Evolutionary conservation across 2,113 vertebrate genomes (phyloP).

Genomic region (Hemiscyllium ocellatum): DNA sequence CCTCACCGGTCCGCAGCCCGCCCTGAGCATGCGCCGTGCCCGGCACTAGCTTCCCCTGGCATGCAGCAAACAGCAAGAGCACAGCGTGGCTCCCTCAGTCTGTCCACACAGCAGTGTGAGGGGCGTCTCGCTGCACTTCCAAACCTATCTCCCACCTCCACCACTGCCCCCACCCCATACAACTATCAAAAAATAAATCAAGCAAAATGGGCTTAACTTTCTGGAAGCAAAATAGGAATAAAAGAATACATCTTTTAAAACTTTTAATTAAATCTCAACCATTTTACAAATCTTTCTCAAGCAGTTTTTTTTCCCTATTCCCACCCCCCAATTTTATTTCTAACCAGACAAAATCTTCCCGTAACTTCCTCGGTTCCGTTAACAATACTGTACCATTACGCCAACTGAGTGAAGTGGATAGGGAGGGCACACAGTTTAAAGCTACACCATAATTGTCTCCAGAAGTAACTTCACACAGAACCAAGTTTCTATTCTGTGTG

Average conservation of each 20-base stretch:
- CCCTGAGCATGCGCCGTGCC: neutral
- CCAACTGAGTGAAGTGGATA: neutral
- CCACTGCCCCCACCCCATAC: too few species aligned
- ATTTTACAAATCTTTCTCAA: neutral
- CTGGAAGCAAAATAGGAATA: neutral
- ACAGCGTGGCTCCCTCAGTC: neutral
- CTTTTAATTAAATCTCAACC: neutral
- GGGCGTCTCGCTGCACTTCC: neutral
- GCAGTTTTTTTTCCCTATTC: neutral
- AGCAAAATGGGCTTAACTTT: neutral
- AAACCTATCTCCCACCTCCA: neutral
- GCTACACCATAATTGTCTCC: neutral
- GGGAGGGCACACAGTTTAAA: neutral
- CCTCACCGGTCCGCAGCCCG: neutral
- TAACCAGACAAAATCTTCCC: neutral
- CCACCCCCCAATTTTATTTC: neutral
- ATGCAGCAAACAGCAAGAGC: neutral
- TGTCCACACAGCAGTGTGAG: too few species aligned
- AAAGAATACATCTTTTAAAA: neutral
- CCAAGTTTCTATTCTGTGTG: neutral
- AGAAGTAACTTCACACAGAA: neutral
- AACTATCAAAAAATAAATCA: too few species aligned
- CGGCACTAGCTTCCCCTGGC: slow-evolving; percentile 35
- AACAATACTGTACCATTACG: neutral
- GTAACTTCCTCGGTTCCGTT: neutral